phyloP scores from a whole-genome alignment of 2,797 vertebrate species.

The Glyptemys insculpta region DNA sequence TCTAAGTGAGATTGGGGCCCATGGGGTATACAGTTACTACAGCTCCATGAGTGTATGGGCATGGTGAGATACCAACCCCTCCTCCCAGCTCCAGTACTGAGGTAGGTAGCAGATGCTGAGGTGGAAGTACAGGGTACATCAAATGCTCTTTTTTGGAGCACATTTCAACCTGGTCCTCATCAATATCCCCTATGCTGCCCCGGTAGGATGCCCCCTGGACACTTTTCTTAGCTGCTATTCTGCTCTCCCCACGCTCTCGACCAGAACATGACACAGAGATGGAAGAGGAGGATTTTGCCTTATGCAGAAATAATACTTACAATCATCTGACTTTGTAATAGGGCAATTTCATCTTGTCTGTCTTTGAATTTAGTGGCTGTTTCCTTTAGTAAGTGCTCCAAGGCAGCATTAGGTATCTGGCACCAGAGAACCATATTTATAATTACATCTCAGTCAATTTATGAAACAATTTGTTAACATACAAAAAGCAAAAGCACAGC shows the following conservation, averaged over 20 bases:
- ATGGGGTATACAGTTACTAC: neutral
- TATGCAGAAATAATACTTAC: constrained; percentile 14
- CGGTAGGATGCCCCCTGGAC: neutral
- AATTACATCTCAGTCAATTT: constrained; percentile 56
- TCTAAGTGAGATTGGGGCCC: neutral
- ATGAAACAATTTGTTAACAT: constrained; percentile 18
- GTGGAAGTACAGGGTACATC: neutral
- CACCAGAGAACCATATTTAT: constrained; percentile 13
- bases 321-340: constrained; percentile 27
- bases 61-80: neutral
- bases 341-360: constrained; percentile 33
- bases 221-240: neutral
- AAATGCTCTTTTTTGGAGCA: constrained; percentile 13
- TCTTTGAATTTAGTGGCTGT: constrained; percentile 33
- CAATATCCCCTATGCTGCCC: neutral
- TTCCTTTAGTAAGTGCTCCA: constrained; percentile 42
- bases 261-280: fast-evolving
- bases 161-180: neutral
- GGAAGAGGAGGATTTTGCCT: constrained; percentile 44
- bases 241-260: neutral
- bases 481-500: neutral
- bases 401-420: constrained; percentile 35
- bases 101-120: constrained; percentile 20
- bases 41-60: neutral
- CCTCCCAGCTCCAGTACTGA: neutral